A percentile compares a stretch with the other conserved stretches of the same genome.
phyloP scores from a whole-genome alignment of 1,140 invertebrate species.

The Telenomus remus region DNA sequence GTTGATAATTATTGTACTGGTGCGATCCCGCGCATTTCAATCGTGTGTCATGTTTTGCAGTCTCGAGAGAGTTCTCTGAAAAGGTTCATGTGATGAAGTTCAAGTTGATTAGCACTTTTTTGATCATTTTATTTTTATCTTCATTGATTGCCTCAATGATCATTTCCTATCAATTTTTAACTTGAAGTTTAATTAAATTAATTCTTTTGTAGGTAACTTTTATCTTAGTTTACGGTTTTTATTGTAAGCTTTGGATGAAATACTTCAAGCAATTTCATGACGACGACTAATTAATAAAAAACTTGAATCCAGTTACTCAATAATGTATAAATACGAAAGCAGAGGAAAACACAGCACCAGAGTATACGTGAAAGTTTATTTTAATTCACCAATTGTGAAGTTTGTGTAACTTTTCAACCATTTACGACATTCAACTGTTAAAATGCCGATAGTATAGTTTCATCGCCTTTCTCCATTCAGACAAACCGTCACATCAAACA shows the following conservation, averaged over 20 bases:
- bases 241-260: not conserved
- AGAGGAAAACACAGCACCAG: not conserved
- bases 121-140: not conserved
- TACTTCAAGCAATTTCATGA: no score
- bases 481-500: not conserved
- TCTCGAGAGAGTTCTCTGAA: slow-evolving; percentile 10
- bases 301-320: no score
- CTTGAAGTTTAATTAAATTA: no score
- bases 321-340: no score
- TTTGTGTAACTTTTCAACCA: not conserved
- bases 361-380: not conserved
- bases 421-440: not conserved
- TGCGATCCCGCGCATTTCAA: slow-evolving; percentile 13
- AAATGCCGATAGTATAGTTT: not conserved
- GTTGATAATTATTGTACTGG: slow-evolving; percentile 17
- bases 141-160: no score
- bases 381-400: not conserved
- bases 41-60: slow-evolving; percentile 7
- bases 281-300: no score
- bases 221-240: no score
- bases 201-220: no score
- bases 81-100: slow-evolving; percentile 4
- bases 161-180: no score
- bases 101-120: not conserved
- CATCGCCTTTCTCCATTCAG: not conserved